Evolutionary conservation across 2,113 vertebrate species (phyloP).

Genomic region (Pardalotus punctatus): DNA sequence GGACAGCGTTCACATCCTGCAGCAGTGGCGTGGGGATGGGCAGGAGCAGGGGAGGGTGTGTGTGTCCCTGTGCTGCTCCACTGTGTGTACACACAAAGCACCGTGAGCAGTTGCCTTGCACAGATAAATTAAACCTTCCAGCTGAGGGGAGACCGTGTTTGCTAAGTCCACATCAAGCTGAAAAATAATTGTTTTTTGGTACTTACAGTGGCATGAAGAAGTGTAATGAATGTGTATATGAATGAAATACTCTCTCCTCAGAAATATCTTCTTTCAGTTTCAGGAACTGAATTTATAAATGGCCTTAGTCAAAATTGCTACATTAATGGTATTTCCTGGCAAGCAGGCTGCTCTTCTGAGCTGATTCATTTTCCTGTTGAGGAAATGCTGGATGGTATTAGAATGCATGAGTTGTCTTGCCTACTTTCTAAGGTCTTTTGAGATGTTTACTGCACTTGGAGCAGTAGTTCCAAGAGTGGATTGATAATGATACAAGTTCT

Average conservation of each 20-base stretch:
- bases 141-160: neutral
- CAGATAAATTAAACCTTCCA: neutral
- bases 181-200: neutral
- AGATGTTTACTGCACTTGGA: neutral
- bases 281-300: constrained; percentile 1
- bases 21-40: accelerated
- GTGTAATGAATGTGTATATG: neutral
- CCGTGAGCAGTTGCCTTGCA: accelerated
- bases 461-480: neutral
- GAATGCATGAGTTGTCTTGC: neutral
- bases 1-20: accelerated
- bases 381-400: neutral
- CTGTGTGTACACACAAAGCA: accelerated
- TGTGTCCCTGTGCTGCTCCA: neutral
- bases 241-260: neutral
- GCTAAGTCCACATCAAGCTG: neutral
- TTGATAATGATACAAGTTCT: neutral
- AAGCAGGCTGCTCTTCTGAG: neutral
- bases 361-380: neutral
- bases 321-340: neutral
- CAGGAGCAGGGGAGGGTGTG: accelerated
- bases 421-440: neutral
- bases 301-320: neutral
- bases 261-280: neutral
- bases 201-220: neutral